Conservation (phyloP, 37 sponge, comb jelly and placozoan genomes). For the Haliclona indistincta region DNA sequence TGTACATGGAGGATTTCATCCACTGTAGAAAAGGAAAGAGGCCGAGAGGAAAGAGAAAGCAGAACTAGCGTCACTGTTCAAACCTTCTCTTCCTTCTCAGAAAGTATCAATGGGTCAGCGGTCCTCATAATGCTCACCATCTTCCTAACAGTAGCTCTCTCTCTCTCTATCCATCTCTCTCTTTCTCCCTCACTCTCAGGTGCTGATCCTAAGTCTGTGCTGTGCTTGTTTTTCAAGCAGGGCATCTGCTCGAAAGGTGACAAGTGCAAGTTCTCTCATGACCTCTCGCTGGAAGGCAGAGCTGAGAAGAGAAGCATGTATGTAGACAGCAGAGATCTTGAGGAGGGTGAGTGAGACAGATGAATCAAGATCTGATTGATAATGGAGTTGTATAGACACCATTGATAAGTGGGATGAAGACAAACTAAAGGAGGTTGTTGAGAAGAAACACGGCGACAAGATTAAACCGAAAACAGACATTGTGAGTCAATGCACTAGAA, state of each 20-base stretch:
- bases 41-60: slow-evolving; percentile 63
- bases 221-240: slow-evolving; percentile 96
- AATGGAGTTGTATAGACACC: slow-evolving; percentile 58
- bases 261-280: slow-evolving; percentile 99
- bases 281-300: slow-evolving; percentile 84
- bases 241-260: slow-evolving; percentile 95
- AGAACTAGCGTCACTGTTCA: slow-evolving; percentile 79
- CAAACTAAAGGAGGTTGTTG: slow-evolving; percentile 89
- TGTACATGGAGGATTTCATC: neutral
- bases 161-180: no score
- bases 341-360: slow-evolving; percentile 30
- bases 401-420: slow-evolving; percentile 98
- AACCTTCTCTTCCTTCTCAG: slow-evolving; percentile 65
- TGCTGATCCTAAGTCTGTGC: slow-evolving; percentile 96
- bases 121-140: neutral
- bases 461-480: slow-evolving; percentile 80
- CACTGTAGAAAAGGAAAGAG: slow-evolving; percentile 60
- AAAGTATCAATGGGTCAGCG: slow-evolving; percentile 55
- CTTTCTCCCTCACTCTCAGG: slow-evolving; percentile 49
- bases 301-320: slow-evolving; percentile 94
- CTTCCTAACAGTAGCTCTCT: neutral
- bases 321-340: slow-evolving; percentile 85
- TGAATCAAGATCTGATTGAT: neutral
- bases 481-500: slow-evolving; percentile 25
- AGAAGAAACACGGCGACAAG: slow-evolving; percentile 87